Evolutionary conservation across 2,888 invertebrate species (phyloP).

Genomic region (Cerceris ruficornis): DNA sequence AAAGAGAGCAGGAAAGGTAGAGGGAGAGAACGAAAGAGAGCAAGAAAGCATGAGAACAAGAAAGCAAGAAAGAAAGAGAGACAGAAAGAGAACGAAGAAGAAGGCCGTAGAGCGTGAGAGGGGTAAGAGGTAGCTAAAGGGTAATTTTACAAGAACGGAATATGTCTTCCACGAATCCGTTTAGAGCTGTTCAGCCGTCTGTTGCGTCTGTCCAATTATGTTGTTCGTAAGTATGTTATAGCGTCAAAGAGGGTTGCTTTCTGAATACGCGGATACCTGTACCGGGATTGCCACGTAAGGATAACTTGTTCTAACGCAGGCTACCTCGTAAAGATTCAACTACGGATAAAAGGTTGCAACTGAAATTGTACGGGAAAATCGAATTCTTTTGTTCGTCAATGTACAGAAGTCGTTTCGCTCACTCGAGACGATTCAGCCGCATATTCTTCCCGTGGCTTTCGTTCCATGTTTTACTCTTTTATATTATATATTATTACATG

Average conservation of each 20-base stretch:
- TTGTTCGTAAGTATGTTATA: slow-evolving; percentile 18
- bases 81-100: too few relatives aligned
- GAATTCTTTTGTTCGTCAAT: slow-evolving; percentile 19
- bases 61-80: too few relatives aligned
- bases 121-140: slow-evolving; percentile 35
- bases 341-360: slow-evolving; percentile 42
- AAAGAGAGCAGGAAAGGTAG: too few relatives aligned
- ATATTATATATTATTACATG: too few relatives aligned
- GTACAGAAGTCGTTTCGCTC: too few relatives aligned
- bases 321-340: slow-evolving; percentile 57
- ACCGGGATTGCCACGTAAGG: neutral
- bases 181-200: slow-evolving; percentile 68
- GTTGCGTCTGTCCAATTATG: slow-evolving; percentile 70
- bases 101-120: neutral
- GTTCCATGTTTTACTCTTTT: too few relatives aligned
- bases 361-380: slow-evolving; percentile 57
- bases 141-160: slow-evolving; percentile 74
- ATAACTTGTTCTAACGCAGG: slow-evolving; percentile 19
- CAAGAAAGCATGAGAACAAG: too few relatives aligned
- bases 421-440: too few relatives aligned
- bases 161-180: slow-evolving; percentile 75
- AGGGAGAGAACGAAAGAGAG: too few relatives aligned
- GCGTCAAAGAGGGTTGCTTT: slow-evolving; percentile 8
- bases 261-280: slow-evolving; percentile 11
- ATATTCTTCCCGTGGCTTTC: too few relatives aligned